phyloP scores from a whole-genome alignment of 1,140 invertebrate genomes.

The Drosophila athabasca region DNA sequence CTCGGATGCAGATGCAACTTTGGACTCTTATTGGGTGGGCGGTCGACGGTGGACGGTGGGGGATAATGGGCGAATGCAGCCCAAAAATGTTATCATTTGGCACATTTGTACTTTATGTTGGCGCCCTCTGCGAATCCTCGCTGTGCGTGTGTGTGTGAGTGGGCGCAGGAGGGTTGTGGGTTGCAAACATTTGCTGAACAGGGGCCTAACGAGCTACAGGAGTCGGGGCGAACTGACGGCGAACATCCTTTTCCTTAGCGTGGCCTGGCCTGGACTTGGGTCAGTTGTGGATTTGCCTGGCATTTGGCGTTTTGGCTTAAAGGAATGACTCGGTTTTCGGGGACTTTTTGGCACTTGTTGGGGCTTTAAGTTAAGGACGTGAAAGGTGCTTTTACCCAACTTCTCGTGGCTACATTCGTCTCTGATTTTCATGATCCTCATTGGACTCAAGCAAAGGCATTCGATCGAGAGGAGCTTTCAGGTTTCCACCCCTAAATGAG shows the following conservation, averaged over 20 bases:
- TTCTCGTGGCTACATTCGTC: no score
- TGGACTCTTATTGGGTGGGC: neutral
- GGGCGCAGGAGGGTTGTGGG: neutral
- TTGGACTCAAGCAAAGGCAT: no score
- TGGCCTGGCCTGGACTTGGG: conserved; percentile 4
- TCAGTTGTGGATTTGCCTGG: conserved; percentile 10
- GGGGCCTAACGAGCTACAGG: neutral
- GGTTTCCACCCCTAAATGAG: no score
- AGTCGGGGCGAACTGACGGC: neutral
- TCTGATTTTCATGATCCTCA: no score
- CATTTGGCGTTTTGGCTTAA: conserved; percentile 29
- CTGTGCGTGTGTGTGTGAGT: neutral
- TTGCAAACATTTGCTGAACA: conserved; percentile 9
- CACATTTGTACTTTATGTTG: conserved; percentile 68
- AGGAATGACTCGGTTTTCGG: conserved; percentile 9
- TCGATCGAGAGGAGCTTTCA: no score
- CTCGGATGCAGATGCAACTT: conserved; percentile 40
- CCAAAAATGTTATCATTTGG: conserved; percentile 73
- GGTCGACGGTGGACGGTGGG: conserved; percentile 7
- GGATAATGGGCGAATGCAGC: conserved; percentile 6
- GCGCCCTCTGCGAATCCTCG: conserved; percentile 5
- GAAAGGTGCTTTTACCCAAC: neutral
- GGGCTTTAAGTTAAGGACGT: conserved; percentile 10
- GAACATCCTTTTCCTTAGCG: conserved; percentile 18
- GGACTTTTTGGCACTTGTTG: neutral